Evolutionary conservation across 1,140 invertebrate genomes (phyloP).

Genomic region (Drosophila ambigua): DNA sequence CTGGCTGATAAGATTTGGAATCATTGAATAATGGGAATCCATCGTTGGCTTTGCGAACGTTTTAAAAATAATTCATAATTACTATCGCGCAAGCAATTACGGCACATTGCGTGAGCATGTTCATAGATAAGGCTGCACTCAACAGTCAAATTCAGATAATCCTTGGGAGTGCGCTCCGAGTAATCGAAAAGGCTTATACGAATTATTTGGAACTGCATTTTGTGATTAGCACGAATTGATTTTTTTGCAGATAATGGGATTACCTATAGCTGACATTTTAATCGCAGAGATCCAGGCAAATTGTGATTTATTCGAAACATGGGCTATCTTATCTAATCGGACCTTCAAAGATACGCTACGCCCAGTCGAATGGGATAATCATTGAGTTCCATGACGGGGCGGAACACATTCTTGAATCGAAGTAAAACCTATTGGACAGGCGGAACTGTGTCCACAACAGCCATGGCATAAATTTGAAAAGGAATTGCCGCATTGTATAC

Average conservation of each 20-base stretch:
- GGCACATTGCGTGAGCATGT: conserved; percentile 8
- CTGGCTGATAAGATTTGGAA: conserved; percentile 23
- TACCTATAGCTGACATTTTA: conserved; percentile 28
- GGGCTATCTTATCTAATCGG: conserved; percentile 31
- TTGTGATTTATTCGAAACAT: conserved; percentile 39
- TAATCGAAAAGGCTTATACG: conserved; percentile 21
- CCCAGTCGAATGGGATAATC: conserved; percentile 24
- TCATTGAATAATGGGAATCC: background rate
- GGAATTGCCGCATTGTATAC: conserved; percentile 33
- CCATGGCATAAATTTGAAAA: conserved; percentile 52
- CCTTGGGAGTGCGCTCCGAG: conserved; percentile 4
- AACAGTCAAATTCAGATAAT: conserved; percentile 22
- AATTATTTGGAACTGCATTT: conserved; percentile 20
- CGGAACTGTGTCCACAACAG: conserved; percentile 21
- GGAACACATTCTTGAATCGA: background rate
- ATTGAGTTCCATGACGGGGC: conserved; percentile 20
- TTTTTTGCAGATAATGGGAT: conserved; percentile 29
- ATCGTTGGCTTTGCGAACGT: conserved; percentile 14
- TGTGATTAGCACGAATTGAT: conserved; percentile 32
- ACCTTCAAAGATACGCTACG: conserved; percentile 7
- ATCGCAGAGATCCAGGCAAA: conserved; percentile 35
- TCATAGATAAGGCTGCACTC: conserved; percentile 35
- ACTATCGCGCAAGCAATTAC: conserved; percentile 2
- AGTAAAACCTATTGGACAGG: conserved; percentile 38
- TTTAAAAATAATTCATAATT: conserved; percentile 44